Conservation (phyloP, 2,797 vertebrate genomes). For the Pipistrellus nathusii region DNA sequence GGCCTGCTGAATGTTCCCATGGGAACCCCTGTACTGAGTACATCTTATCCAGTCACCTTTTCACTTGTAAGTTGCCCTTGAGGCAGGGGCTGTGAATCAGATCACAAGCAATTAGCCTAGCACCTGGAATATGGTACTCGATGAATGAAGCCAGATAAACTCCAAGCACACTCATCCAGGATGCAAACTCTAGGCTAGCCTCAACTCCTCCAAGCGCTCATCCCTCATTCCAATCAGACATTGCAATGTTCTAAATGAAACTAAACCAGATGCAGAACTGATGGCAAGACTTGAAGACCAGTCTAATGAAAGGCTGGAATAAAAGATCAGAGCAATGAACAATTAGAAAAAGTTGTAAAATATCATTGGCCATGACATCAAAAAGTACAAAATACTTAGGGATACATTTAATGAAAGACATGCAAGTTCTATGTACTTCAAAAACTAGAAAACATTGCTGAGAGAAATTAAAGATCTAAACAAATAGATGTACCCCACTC, state of each 20-base stretch:
- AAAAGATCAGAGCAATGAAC: neutral
- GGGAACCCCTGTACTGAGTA: neutral
- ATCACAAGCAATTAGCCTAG: neutral
- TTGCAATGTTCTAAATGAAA: neutral
- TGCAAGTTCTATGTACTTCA: neutral
- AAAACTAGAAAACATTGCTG: conserved; percentile 7
- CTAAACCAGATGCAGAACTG: conserved; percentile 2
- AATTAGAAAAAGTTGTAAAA: neutral
- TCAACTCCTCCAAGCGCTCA: neutral
- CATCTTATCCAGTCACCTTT: neutral
- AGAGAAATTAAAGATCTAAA: conserved; percentile 9
- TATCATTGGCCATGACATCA: neutral
- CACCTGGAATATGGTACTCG: neutral
- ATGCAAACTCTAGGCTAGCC: neutral
- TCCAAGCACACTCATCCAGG: neutral
- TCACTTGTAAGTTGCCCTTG: neutral
- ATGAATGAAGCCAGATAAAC: neutral
- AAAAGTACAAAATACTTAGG: neutral
- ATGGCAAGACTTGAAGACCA: neutral
- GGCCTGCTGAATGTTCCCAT: neutral
- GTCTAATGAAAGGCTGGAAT: neutral
- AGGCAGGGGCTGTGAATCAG: neutral
- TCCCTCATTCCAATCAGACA: neutral
- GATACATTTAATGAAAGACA: conserved; percentile 27
- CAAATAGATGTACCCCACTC: neutral